phyloP scores from a whole-genome alignment of 2,113 vertebrate species.

The Lepidothrix coronata region DNA sequence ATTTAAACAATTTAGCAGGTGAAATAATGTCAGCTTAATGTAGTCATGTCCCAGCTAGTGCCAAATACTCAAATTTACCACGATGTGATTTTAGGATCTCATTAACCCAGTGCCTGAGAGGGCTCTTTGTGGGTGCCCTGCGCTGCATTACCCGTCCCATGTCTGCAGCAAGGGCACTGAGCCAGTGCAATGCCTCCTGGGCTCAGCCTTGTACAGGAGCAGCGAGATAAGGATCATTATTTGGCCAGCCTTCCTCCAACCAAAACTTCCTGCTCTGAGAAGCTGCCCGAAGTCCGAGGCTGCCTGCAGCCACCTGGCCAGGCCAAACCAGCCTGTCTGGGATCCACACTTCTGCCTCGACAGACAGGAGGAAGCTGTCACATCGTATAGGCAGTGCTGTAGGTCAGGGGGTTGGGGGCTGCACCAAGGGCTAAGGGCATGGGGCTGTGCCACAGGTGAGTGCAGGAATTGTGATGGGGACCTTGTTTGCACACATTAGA shows the following conservation, averaged over 20 bases:
- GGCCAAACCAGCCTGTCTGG: neutral
- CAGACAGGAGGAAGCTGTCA: rapidly evolving
- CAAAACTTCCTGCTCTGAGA: neutral
- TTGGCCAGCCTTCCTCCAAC: neutral
- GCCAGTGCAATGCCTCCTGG: rapidly evolving
- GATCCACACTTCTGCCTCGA: rapidly evolving
- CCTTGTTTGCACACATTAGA: too few relatives aligned
- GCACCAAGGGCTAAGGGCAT: neutral
- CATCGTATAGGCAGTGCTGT: rapidly evolving
- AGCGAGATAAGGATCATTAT: neutral
- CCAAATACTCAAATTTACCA: neutral
- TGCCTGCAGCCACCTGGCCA: neutral
- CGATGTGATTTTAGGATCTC: neutral
- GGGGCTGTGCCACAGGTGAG: neutral
- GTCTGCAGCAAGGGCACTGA: rapidly evolving
- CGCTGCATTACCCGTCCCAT: rapidly evolving
- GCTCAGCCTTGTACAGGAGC: neutral
- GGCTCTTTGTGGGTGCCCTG: neutral
- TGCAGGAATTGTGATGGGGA: rapidly evolving
- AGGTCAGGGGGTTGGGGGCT: neutral
- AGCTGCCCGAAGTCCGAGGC: neutral
- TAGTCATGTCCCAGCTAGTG: neutral
- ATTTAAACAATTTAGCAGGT: neutral
- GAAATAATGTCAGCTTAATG: neutral
- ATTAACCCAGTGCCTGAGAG: rapidly evolving